Conservation (phyloP, 2,888 invertebrate genomes). For the Scelioninae gen. 2 region DNA sequence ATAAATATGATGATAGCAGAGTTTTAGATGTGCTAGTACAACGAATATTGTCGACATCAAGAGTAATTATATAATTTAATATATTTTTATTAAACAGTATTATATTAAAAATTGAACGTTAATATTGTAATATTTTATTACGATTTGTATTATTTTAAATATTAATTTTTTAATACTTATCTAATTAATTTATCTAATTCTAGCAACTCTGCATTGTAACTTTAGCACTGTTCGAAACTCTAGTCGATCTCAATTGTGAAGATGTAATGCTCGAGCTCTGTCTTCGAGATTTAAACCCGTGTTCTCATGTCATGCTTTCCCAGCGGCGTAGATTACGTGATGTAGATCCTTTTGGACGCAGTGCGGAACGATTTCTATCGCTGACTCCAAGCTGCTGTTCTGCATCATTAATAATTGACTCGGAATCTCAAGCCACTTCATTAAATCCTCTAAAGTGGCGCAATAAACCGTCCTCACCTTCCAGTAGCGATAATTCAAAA, state of each 20-base stretch:
- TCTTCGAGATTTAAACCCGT: conserved; percentile 88
- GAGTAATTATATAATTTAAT: no score
- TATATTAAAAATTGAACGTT: no score
- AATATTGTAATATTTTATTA: no score
- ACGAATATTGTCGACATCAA: conserved; percentile 84
- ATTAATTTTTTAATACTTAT: no score
- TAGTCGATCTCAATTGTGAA: conserved; percentile 94
- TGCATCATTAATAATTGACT: conserved; percentile 21
- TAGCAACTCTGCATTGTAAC: conserved; percentile 89
- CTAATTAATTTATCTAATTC: conserved; percentile 33
- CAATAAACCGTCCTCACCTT: conserved; percentile 32
- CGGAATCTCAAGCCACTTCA: conserved; percentile 54
- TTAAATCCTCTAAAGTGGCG: background rate
- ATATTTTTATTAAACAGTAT: no score
- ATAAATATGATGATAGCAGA: conserved; percentile 89
- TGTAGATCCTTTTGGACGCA: conserved; percentile 84
- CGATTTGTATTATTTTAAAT: no score
- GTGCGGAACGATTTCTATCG: conserved; percentile 85
- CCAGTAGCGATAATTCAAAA: conserved; percentile 48
- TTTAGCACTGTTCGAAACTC: conserved; percentile 91
- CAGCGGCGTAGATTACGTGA: conserved; percentile 84
- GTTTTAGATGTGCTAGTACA: conserved; percentile 89
- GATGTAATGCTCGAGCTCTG: conserved; percentile 96
- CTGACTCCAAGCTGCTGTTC: conserved; percentile 82
- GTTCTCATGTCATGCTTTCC: conserved; percentile 88